Percentiles rank a stretch among this genome's conserved stretches.
These are phyloP conservation scores for Anarrhichthys ocellatus DNA, from an alignment of 2,113 vertebrate genomes.

Conservation along the genomic window DNA sequence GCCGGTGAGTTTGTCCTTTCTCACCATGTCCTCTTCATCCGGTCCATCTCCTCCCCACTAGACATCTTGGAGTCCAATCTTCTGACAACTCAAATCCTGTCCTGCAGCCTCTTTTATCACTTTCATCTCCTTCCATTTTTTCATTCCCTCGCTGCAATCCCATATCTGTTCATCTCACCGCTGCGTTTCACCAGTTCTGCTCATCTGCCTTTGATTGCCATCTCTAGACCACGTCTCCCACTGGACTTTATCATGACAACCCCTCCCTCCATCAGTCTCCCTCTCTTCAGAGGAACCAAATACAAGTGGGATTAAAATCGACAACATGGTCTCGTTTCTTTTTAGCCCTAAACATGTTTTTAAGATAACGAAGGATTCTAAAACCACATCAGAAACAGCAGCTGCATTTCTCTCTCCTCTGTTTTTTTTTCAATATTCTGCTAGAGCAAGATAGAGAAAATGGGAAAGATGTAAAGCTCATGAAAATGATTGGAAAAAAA, in stretches of 20 bases:
- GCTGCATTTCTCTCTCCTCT: neutral
- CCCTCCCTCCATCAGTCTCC: neutral
- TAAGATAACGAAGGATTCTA: neutral
- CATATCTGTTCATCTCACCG: slow-evolving; percentile 40
- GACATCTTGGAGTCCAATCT: slow-evolving; percentile 34
- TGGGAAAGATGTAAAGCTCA: no score
- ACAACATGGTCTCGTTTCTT: neutral
- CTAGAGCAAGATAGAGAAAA: neutral
- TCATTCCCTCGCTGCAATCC: slow-evolving; percentile 20
- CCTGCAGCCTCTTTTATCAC: slow-evolving; percentile 27
- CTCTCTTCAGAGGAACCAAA: neutral
- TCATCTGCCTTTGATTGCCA: slow-evolving; percentile 9
- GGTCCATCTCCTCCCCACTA: slow-evolving; percentile 15
- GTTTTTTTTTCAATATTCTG: neutral
- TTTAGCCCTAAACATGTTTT: neutral
- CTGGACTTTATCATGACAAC: neutral
- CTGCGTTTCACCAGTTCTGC: slow-evolving; percentile 21
- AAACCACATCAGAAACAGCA: neutral
- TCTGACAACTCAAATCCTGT: slow-evolving; percentile 20
- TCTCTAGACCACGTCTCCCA: slow-evolving; percentile 16
- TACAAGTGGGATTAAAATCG: neutral
- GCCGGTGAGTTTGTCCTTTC: slow-evolving; percentile 7
- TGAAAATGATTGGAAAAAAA: neutral
- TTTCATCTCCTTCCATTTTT: slow-evolving; percentile 35
- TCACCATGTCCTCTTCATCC: slow-evolving; percentile 5